These are phyloP conservation scores for Leptopilina boulardi DNA, from an alignment of 1,140 invertebrate species.

Conservation along the genomic window DNA sequence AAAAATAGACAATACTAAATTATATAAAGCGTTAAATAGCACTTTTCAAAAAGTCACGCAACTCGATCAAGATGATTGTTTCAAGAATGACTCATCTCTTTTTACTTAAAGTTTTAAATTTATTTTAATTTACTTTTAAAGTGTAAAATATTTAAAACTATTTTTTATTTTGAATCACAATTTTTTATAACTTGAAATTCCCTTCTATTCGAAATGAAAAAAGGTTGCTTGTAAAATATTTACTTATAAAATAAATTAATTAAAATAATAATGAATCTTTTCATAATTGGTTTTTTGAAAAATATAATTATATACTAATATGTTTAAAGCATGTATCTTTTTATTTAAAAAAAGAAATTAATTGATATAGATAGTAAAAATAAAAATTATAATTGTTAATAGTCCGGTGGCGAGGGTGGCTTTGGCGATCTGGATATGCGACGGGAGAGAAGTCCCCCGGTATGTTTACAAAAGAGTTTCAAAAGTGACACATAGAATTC, in stretches of 20 bases:
- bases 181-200: no score
- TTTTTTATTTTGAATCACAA: no score
- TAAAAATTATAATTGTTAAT: conserved; percentile 62
- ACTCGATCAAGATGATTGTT: no score
- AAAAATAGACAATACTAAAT: no score
- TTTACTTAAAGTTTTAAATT: no score
- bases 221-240: not conserved
- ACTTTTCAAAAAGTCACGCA: no score
- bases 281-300: not conserved
- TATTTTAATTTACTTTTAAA: no score
- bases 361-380: conserved; percentile 38
- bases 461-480: conserved; percentile 64
- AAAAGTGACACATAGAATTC: conserved; percentile 40
- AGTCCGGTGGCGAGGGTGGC: conserved; percentile 74
- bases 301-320: not conserved
- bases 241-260: no score
- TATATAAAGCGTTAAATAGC: no score
- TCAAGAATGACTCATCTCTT: no score
- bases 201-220: not conserved
- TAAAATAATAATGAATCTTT: not conserved
- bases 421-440: conserved; percentile 71
- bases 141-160: no score
- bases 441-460: conserved; percentile 72
- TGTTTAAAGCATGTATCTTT: not conserved
- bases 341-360: not conserved